Evolutionary conservation across 2,113 vertebrate genomes (phyloP), one percentile per base, ranked within the genome.

Genomic region (Phasianus colchicus): DNA sequence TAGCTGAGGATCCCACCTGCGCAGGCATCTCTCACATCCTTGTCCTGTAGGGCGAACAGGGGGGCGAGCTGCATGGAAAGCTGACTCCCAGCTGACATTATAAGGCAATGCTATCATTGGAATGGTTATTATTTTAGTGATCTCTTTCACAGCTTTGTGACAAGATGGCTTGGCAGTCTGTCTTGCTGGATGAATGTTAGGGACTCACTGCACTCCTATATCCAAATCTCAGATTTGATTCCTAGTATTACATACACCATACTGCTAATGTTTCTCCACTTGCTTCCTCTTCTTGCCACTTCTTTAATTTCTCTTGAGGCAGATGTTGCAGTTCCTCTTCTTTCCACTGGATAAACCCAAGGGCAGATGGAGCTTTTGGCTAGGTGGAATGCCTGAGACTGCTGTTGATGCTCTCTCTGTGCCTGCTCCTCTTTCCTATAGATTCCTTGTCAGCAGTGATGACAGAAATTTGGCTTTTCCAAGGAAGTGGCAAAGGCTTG

Each of bases 161-260:
- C 10, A 29, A 25, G 60, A 10, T 13, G 7, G 5, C 32, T 72
- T 61, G 54, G 52, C n/a, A 72, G 4, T 8, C 8, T 3, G 6
- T 61, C 50, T 32, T 92, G 24, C 27, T 63, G 12, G 40, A 20
- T 54, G 30, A 34, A n/a, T 13, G 2, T 19, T 21, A 61, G n/a
- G 42, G 11, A 15, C 19, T 38, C 9, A 1, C 11, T 27, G 10
- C 0, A 0, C 20, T 61, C n/a, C 48, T 54, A 17, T 20, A 55
- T n/a, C 30, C 24, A 34, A 9, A 38, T 78, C 38, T 65, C 21
- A 47, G 3, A 80, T 65, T 52, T 69, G 32, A 4, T n/a, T 25
- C 25, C 11, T 64, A 40, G 7, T 25, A 13, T 78, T 75, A 57
- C 0, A 3, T 55, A 54, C 36, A 4, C 8, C 3, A 2, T n/a